These are phyloP conservation scores for Pocillopora grandis DNA, from an alignment of 92 coral and sea anemone species.

Conservation along the genomic window DNA sequence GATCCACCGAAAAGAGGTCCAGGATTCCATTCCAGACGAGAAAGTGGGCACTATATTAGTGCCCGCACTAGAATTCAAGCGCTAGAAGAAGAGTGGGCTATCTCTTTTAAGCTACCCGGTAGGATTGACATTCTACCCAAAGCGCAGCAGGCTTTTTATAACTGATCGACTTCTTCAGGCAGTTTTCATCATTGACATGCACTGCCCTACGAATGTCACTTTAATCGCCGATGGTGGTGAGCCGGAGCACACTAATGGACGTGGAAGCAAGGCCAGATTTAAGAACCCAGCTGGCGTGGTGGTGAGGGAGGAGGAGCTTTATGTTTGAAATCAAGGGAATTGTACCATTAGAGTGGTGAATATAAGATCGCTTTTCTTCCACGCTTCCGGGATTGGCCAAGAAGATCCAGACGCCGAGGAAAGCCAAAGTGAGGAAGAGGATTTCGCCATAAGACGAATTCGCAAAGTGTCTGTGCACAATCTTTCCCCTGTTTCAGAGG, in stretches of 20 bases:
- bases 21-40: slow-evolving; percentile 35
- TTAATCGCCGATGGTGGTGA: slow-evolving; percentile 58
- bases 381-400: too few species aligned
- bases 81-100: slow-evolving; percentile 38
- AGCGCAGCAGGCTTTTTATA: slow-evolving; percentile 52
- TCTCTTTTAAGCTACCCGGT: slow-evolving; percentile 15
- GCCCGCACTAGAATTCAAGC: slow-evolving; percentile 54
- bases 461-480: too few species aligned
- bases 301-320: slow-evolving; percentile 23
- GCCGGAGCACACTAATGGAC: slow-evolving; percentile 54
- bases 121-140: slow-evolving; percentile 52
- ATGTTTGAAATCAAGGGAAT: slow-evolving; percentile 58
- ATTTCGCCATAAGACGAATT: too few species aligned
- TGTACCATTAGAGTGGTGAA: slow-evolving; percentile 49
- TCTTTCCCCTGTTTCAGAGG: background rate
- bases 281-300: slow-evolving; percentile 52
- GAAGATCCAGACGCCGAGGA: too few species aligned
- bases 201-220: slow-evolving; percentile 42
- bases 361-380: background rate
- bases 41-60: slow-evolving; percentile 38
- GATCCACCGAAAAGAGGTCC: slow-evolving; percentile 37
- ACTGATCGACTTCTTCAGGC: slow-evolving; percentile 52
- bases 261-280: slow-evolving; percentile 55
- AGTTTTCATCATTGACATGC: slow-evolving; percentile 54
- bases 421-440: too few species aligned